These are phyloP conservation scores for Sphaerodactylus townsendi DNA, from an alignment of 2,113 vertebrate genomes.

Conservation along the genomic window DNA sequence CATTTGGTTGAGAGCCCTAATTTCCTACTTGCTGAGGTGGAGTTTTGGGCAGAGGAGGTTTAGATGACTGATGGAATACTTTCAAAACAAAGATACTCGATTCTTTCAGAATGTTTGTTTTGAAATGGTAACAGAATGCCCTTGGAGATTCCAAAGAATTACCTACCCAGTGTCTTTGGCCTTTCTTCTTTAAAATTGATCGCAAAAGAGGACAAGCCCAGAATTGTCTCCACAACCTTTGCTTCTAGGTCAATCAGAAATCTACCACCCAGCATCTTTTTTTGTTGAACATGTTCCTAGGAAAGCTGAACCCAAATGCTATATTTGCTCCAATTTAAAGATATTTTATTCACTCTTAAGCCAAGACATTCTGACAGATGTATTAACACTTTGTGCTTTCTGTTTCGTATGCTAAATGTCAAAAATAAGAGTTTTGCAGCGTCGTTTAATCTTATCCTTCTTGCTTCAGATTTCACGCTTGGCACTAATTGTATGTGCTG, in stretches of 20 bases:
- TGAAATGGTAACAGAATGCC: constrained; percentile 53
- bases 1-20: not conserved
- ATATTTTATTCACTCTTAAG: constrained; percentile 55
- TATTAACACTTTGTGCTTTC: not conserved
- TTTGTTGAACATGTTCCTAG: constrained; percentile 38
- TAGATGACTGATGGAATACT: constrained; percentile 5
- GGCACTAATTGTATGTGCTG: not conserved
- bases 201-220: not conserved
- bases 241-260: constrained; percentile 16
- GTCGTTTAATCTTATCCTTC: constrained; percentile 13
- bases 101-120: constrained; percentile 63
- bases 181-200: not conserved
- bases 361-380: constrained; percentile 31
- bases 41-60: not conserved
- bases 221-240: constrained; percentile 5
- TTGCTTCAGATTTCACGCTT: constrained; percentile 9
- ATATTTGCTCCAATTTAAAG: constrained; percentile 57
- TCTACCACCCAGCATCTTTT: not conserved
- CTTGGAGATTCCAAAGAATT: constrained; percentile 51
- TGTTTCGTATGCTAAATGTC: not conserved
- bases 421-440: not conserved
- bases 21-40: not conserved
- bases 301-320: constrained; percentile 31
- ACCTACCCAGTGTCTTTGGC: constrained; percentile 12
- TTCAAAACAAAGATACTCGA: constrained; percentile 10